Evolutionary conservation across 2,888 invertebrate genomes (phyloP), one percentile per base, ranked within the genome.

Genomic region (Metalampra italica): DNA sequence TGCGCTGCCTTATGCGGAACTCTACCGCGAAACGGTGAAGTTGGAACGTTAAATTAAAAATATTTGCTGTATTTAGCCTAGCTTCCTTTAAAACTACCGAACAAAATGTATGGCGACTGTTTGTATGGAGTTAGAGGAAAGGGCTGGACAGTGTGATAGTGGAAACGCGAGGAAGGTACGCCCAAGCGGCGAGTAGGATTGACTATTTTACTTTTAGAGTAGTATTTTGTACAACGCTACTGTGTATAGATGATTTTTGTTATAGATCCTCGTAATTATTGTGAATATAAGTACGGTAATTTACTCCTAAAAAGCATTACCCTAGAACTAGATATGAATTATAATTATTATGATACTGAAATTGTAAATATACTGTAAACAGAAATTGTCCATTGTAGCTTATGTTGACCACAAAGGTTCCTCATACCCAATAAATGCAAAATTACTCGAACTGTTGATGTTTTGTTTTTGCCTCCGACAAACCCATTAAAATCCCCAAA

Each of bases 341-440:
- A 77, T 78, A 75, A n/a, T 75, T 75, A 78, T n/a, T 82, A 80
- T 74, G 70, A 79, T 86, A 85, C 81, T 78, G 82, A 86, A 75
- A 80, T 68, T 89, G 89, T 88, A 89, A 87, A 88, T 89, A 88
- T 88, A 89, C 71, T 87, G 78, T 87, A 77, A 82, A 86, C 87
- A 85, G 79, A 84, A 71, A 60, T 79, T 81, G 89, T 87, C 86
- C 88, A 84, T 77, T 84, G 79, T 90, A 90, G 90, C 90, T 90
- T 90, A 90, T 87, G 88, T 88, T 86, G 86, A 89, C 89, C 87
- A 83, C 75, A 84, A 83, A 75, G 89, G 90, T 90, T 90, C 90
- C 89, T 90, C 88, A 83, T 90, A 90, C 78, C 84, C 88, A 90
- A 89, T 90, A 90, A 90, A 90, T 81, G 83, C 86, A 83, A 88